Base-by-base conservation (phyloP, 2,113 vertebrate genomes). In the Coryphaenoides rupestris region DNA sequence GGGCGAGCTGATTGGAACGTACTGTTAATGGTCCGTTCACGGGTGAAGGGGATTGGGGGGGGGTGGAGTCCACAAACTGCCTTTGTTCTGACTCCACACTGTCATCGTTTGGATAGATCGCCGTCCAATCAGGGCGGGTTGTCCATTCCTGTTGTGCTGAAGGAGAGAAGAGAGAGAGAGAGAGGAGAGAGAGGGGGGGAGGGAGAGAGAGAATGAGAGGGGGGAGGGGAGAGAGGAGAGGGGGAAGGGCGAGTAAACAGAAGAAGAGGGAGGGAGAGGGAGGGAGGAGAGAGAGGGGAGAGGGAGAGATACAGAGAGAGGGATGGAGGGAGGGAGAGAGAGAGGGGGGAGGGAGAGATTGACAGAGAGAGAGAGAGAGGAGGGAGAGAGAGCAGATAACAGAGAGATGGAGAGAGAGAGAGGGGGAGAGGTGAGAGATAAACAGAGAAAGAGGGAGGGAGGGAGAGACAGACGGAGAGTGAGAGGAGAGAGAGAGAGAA, bases 221-320 rank as follows among this genome's bases (percentile, higher is more conserved):
- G n/a, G n/a, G n/a, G n/a, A n/a, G n/a, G n/a, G n/a, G n/a, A n/a
- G n/a, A n/a, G n/a, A n/a, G n/a, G 56, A 70, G 55, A 24, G 23
- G 58, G 68, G 75, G 72, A 67, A n/a, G 69, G 53, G 58, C 55
- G 77, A 67, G 78, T 76, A 64, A 83, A 79, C 55, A 62, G 22
- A 15, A 33, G 46, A 59, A 65, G 52, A 47, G 28, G 65, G 63
- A 65, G 3, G 19, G 47, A 40, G 5, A 46, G 60, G 73, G 70
- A 62, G 61, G 52, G 58, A 46, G 40, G 54, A 15, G 6, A 21
- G 21, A 2, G 6, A 19, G 4, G 21, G 19, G n/a, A n/a, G n/a
- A n/a, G n/a, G n/a, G n/a, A n/a, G n/a, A n/a, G n/a, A n/a, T n/a
- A n/a, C n/a, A n/a, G n/a, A n/a, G n/a, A n/a, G n/a, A n/a, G n/a